Evolutionary conservation across 2,888 invertebrate genomes (phyloP).

Genomic region (Drosophila tanythrix): DNA sequence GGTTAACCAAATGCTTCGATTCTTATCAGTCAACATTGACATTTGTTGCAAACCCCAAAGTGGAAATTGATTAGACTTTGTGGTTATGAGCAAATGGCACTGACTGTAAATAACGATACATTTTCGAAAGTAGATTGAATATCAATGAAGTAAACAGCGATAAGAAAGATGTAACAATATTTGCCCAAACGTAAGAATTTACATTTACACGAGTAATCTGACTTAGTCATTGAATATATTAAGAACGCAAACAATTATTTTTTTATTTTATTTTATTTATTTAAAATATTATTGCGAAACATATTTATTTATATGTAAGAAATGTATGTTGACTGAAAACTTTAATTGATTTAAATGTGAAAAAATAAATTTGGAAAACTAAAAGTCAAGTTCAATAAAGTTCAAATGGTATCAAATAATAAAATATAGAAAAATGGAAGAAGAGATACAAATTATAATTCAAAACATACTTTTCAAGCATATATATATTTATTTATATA

Average conservation of each 20-base stretch:
- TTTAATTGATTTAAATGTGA: not conserved
- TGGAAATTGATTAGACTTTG: constrained; percentile 15
- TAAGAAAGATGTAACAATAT: not conserved
- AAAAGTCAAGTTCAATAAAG: not conserved
- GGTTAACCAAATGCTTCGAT: constrained; percentile 31
- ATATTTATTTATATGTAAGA: no score
- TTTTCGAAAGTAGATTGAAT: not conserved
- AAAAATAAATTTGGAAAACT: not conserved
- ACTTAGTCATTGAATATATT: not conserved
- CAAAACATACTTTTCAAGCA: not conserved
- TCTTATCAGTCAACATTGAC: constrained; percentile 39
- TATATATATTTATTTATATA: rapidly evolving
- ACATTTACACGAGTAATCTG: rapidly evolving
- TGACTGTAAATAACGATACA: constrained; percentile 1
- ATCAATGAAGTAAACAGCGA: not conserved
- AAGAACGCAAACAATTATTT: not conserved
- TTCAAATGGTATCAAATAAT: no score
- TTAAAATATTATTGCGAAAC: not conserved
- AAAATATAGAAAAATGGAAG: no score
- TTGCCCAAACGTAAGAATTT: not conserved
- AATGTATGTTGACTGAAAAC: no score
- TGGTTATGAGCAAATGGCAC: constrained; percentile 33
- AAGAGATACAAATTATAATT: not conserved
- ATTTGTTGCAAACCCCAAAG: constrained; percentile 18
- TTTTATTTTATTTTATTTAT: not conserved